Evolutionary conservation across 2,797 vertebrate genomes (phyloP).

Genomic region (Nasua narica): DNA sequence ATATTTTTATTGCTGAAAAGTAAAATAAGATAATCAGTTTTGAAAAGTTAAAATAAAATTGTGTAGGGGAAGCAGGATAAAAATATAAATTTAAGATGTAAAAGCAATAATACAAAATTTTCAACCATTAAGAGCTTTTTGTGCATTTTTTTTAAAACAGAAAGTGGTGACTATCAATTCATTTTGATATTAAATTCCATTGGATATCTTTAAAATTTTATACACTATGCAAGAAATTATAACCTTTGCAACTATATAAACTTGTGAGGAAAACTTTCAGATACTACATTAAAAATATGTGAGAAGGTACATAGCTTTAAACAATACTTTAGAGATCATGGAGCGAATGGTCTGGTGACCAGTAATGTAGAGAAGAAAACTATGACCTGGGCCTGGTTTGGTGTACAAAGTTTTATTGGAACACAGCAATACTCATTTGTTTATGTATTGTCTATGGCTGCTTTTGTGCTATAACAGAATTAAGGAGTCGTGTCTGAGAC

Average conservation of each 20-base stretch:
- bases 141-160: neutral
- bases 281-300: neutral
- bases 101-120: neutral
- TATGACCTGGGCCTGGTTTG: neutral
- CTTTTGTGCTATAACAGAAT: neutral
- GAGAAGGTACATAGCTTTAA: neutral
- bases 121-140: neutral
- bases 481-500: neutral
- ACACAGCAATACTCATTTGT: neutral
- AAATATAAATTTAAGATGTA: slow-evolving; percentile 43
- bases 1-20: slow-evolving; percentile 24
- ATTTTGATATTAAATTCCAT: neutral
- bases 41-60: slow-evolving; percentile 44
- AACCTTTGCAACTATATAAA: neutral
- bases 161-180: slow-evolving; percentile 37
- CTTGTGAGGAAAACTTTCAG: neutral
- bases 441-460: neutral
- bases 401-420: neutral
- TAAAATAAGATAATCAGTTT: neutral
- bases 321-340: neutral
- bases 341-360: neutral
- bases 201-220: slow-evolving; percentile 23
- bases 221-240: neutral
- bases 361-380: neutral
- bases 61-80: neutral